Percentiles rank a stretch among this genome's conserved stretches.
These are phyloP conservation scores for Pteruthius melanotis DNA, from an alignment of 2,113 vertebrate genomes.

Conservation along the genomic window DNA sequence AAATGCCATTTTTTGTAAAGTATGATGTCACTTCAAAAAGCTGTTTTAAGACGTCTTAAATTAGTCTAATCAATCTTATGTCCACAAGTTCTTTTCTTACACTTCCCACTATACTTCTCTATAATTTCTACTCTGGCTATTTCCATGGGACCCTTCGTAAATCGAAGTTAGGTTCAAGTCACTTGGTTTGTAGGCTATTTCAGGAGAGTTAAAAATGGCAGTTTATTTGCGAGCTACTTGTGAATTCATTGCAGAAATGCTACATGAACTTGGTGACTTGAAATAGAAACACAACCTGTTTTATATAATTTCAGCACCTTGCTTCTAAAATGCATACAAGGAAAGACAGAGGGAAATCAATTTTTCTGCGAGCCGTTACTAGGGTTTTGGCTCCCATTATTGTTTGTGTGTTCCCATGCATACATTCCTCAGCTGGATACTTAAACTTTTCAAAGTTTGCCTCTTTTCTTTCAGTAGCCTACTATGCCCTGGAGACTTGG, in stretches of 20 bases:
- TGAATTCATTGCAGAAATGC: not conserved
- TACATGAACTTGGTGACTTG: not conserved
- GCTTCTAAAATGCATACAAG: not conserved
- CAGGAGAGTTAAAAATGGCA: not conserved
- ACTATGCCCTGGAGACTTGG: not conserved
- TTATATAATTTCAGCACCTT: not conserved
- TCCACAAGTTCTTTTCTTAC: not conserved
- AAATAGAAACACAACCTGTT: not conserved
- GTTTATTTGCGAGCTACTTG: not conserved
- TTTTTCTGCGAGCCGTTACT: not conserved
- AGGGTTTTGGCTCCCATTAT: not conserved
- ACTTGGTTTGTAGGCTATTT: not conserved
- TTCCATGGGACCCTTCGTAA: not conserved
- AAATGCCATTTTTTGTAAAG: not conserved
- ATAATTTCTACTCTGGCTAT: not conserved
- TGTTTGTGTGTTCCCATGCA: not conserved
- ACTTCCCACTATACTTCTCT: not conserved
- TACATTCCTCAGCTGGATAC: not conserved
- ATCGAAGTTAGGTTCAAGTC: not conserved
- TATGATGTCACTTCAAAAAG: not conserved
- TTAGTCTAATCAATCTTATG: not conserved
- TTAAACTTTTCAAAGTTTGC: not conserved
- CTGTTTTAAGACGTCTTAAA: not conserved
- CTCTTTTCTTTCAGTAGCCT: not conserved
- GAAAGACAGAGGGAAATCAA: not conserved